Conservation (phyloP, 2,113 vertebrate species). For the Embiotoca jacksoni region DNA sequence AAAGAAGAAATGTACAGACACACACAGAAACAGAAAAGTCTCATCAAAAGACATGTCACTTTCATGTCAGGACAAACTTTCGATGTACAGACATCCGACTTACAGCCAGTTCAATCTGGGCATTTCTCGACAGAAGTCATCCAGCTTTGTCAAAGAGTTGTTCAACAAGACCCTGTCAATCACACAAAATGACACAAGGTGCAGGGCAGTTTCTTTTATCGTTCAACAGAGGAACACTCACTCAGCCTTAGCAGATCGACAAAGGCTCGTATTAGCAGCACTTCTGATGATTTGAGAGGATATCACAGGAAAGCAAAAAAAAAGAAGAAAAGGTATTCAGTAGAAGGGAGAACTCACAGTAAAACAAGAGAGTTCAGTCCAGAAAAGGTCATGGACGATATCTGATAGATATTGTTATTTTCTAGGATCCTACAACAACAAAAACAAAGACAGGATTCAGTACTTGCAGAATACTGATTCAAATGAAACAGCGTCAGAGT, state of each 20-base stretch:
- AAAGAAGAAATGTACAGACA: not conserved
- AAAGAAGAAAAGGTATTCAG: not conserved
- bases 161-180: constrained; percentile 90
- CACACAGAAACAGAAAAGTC: not conserved
- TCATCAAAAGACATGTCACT: constrained; percentile 17
- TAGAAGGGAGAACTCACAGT: constrained; percentile 87
- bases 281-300: constrained; percentile 3
- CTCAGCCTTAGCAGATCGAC: not conserved
- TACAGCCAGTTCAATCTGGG: constrained; percentile 94
- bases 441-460: constrained; percentile 14
- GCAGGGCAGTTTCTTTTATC: not conserved
- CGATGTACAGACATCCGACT: constrained; percentile 74
- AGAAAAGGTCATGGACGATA: constrained; percentile 91
- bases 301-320: not conserved
- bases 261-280: not conserved
- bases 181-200: constrained; percentile 24
- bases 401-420: constrained; percentile 92
- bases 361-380: constrained; percentile 94
- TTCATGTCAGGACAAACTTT: not conserved
- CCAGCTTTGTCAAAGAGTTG: constrained; percentile 89
- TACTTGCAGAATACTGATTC: not conserved
- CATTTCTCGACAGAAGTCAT: constrained; percentile 91
- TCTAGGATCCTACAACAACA: constrained; percentile 89
- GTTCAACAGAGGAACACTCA: constrained; percentile 53
- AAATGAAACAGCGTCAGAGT: not conserved